Percentiles rank a stretch among this genome's conserved stretches.
These are phyloP conservation scores for Tolmerus cingulatus DNA, from an alignment of 2,888 invertebrate species.

Conservation along the genomic window DNA sequence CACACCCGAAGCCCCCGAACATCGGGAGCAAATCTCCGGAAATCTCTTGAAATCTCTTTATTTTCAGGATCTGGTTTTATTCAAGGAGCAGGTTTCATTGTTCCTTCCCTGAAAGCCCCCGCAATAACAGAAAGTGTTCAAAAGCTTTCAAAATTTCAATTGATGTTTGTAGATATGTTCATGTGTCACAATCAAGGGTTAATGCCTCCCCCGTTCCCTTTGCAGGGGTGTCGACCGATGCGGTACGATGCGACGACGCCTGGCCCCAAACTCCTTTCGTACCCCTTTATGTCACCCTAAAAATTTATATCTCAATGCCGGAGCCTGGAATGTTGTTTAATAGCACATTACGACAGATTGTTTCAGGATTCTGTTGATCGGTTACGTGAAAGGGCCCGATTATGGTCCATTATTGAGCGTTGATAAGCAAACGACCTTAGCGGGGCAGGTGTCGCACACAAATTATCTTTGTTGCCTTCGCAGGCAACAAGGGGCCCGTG, in stretches of 20 bases:
- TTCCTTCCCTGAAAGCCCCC: background rate
- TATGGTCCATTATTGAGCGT: constrained; percentile 38
- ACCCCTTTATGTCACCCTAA: constrained; percentile 21
- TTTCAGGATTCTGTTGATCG: constrained; percentile 40
- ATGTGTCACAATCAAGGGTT: constrained; percentile 25
- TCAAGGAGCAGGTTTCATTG: background rate
- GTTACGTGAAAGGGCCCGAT: constrained; percentile 33
- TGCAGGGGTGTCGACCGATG: background rate
- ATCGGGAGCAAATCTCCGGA: background rate
- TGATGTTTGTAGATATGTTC: background rate
- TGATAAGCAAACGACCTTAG: constrained; percentile 40
- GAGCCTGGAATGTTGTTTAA: constrained; percentile 26
- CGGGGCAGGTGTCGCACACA: constrained; percentile 40
- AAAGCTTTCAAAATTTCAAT: constrained; percentile 29
- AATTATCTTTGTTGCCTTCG: background rate
- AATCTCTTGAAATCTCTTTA: background rate
- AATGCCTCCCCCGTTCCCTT: background rate
- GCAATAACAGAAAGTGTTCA: constrained; percentile 26
- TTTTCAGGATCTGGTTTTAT: background rate
- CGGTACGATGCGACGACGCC: background rate
- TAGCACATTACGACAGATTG: constrained; percentile 40
- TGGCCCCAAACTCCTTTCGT: background rate
- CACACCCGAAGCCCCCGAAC: background rate
- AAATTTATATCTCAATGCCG: constrained; percentile 25
- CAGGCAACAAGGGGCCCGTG: background rate